These are phyloP conservation scores for Eupithecia exiguata DNA, from an alignment of 2,888 invertebrate species.

Conservation along the genomic window DNA sequence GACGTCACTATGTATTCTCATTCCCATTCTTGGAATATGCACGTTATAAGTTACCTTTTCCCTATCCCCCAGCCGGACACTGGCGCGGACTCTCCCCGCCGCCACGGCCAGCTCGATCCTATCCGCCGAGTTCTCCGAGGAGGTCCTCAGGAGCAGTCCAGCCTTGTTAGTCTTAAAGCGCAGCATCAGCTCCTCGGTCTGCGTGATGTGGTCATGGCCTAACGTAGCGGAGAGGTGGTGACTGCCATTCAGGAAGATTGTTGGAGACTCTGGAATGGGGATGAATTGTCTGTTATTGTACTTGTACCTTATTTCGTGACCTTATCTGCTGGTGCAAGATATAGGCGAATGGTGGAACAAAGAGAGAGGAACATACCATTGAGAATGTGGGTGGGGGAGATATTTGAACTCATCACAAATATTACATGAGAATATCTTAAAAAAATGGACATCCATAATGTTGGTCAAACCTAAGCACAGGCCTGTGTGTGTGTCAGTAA, in stretches of 20 bases:
- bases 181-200: slow-evolving; percentile 94
- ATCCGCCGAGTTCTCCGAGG: slow-evolving; percentile 91
- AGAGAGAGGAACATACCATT: neutral
- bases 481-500: too few relatives aligned
- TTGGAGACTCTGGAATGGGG: slow-evolving; percentile 88
- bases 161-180: slow-evolving; percentile 93
- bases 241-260: slow-evolving; percentile 93
- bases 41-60: slow-evolving; percentile 86
- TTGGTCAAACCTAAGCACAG: too few relatives aligned
- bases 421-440: too few relatives aligned
- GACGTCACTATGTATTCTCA: neutral
- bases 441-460: too few relatives aligned
- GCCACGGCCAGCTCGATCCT: slow-evolving; percentile 93
- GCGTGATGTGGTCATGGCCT: slow-evolving; percentile 90
- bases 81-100: slow-evolving; percentile 91
- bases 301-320: neutral
- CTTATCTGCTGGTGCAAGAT: neutral
- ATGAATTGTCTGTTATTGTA: neutral
- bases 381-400: neutral
- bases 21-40: too few relatives aligned
- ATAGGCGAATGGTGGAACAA: neutral
- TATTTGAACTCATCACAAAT: too few relatives aligned
- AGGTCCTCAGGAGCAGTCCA: slow-evolving; percentile 90
- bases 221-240: slow-evolving; percentile 92
- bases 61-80: slow-evolving; percentile 91